Evolutionary conservation across 2,113 vertebrate genomes (phyloP).

Genomic region (Danio rerio): GRCz12tu NC_133183.1:52133501-52134000

Average conservation of each 20-base stretch:
- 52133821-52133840: not conserved
- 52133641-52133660: too few relatives aligned
- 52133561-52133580: too few relatives aligned
- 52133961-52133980: not conserved
- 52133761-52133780: constrained; percentile 73
- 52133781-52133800: not conserved
- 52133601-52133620: too few relatives aligned
- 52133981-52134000: too few relatives aligned
- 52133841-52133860: constrained; percentile 78
- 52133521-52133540: too few relatives aligned
- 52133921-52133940: constrained; percentile 83
- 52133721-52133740: constrained; percentile 69
- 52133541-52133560: too few relatives aligned
- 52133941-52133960: not conserved
- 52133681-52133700: not conserved
- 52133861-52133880: constrained; percentile 81
- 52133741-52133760: constrained; percentile 63
- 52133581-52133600: too few relatives aligned
- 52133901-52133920: constrained; percentile 91
- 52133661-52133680: too few relatives aligned
- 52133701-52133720: constrained; percentile 16
- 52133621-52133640: too few relatives aligned
- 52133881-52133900: constrained; percentile 87
- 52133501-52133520: too few relatives aligned
- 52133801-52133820: not conserved